Evolutionary conservation across 2,888 invertebrate genomes (phyloP), one percentile per base, ranked within the genome.

Genomic region (Torymus texanus): DNA sequence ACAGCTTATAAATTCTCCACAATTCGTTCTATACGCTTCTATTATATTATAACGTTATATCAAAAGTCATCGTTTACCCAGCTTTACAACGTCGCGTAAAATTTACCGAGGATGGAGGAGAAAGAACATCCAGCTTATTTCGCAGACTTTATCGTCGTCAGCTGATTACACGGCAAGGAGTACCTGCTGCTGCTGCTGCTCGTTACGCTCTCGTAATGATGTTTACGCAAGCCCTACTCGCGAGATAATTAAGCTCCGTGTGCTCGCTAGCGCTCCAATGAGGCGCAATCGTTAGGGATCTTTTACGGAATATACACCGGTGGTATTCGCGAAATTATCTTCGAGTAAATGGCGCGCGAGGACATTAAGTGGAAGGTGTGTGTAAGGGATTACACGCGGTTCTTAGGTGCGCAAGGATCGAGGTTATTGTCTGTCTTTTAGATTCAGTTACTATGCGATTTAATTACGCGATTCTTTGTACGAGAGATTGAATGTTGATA

Each of bases 191-290:
- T 71, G 76, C 78, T 53, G 75, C 41, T 41, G 67, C 56, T 75
- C 75, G 56, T 75, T 75, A 68, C 62, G 70, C 62, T 68, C 75
- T 63, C 75, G 77, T 85, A 85, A 86, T 82, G 83, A 84, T 85
- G 83, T 84, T 84, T 84, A 83, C 82, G 82, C 62, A 82, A 83
- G 81, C 81, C 82, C 83, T 21, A 21, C 21, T 83, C 79, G 80
- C 77, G 79, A 81, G 83, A 85, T 85, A 85, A 86, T 85, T 85
- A 84, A 86, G 80, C 83, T 8, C 41, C 84, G 78, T 71, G 21
- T 12, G 8, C 2, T 41, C 16, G 3, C 21, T 1, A 14, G 13
- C 18, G 41, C 41, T 41, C 41, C 29, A 16, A 41, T 59, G 59
- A 70, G 41, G 70, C 18, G 18, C 50, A 50, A 50, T 70, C 2